Evolutionary conservation across 2,888 invertebrate genomes (phyloP), one percentile per base, ranked within the genome.

Genomic region (Baronia brevicornis): DNA sequence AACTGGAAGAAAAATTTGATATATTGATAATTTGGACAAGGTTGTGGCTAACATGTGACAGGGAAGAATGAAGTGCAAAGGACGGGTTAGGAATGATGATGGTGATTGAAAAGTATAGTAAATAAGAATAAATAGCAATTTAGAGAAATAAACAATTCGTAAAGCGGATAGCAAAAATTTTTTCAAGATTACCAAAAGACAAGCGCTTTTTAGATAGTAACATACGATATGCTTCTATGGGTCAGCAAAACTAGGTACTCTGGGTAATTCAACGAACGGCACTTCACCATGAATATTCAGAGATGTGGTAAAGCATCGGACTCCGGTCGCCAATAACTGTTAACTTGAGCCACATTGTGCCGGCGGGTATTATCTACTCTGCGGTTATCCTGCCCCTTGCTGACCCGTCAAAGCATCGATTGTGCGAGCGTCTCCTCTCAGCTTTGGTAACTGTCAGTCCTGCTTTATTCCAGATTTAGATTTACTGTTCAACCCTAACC

Each of bases 281-380:
- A 54, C 47, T 56, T 51, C 54, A 54, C 54, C 64, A 78, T 78
- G 77, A 75, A 79, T 79, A 78, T 78, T 78, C 77, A 78, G 61
- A 38, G 52, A 51, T 46, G 57, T 43, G 51, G 54, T 51, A 66
- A 59, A 50, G 58, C 57, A 58, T 58, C 56, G 58, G 54, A 41
- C 42, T 43, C 55, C 51, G 49, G 54, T 67, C 61, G 60, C 69
- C 65, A 69, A 73, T 77, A 72, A 72, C 72, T 72, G 77, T 75
- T 75, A 77, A 73, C 73, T 71, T 59, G 64, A 54, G 54, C 59
- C 60, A 52, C 58, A 62, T 58, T 63, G 60, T 63, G 55, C 59
- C 57, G 42, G 40, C 43, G 43, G 43, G 50, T 51, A 52, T 51
- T 50, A 48, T 60, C 54, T 57, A 49, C 55, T 51, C 46, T 52